Evolutionary conservation across 2,113 vertebrate genomes (phyloP).

Genomic region (Etia nguti): DNA sequence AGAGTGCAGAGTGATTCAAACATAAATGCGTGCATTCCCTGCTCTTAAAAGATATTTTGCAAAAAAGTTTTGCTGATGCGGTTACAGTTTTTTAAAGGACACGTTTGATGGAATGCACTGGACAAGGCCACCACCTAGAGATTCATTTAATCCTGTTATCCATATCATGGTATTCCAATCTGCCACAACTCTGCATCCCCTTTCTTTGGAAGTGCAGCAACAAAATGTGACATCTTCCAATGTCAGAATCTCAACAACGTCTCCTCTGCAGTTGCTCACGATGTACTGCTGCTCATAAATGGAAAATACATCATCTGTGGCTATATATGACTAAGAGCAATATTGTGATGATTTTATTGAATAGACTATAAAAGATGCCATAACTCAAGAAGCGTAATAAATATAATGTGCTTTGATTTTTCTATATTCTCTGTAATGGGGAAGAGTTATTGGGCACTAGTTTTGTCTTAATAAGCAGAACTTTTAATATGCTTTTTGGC

Average conservation of each 20-base stretch:
- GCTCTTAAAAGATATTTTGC: background rate
- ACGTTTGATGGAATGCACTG: background rate
- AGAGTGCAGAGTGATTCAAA: background rate
- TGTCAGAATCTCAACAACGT: background rate
- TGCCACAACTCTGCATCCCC: background rate
- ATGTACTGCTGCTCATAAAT: constrained; percentile 1
- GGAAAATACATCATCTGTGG: constrained; percentile 9
- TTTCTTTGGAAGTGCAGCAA: background rate
- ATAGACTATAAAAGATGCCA: constrained; percentile 26
- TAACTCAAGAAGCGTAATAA: constrained; percentile 51
- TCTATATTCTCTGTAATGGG: constrained; percentile 24
- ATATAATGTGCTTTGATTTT: constrained; percentile 54
- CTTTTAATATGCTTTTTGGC: constrained; percentile 27
- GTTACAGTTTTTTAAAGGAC: background rate
- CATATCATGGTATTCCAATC: background rate
- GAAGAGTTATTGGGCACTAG: background rate
- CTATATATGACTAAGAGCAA: constrained; percentile 32
- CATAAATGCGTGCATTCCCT: background rate
- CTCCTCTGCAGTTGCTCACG: background rate
- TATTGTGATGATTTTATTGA: constrained; percentile 43
- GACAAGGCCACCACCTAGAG: background rate
- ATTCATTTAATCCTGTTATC: background rate
- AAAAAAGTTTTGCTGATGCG: background rate
- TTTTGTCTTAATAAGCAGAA: constrained; percentile 35
- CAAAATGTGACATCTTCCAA: background rate